phyloP scores from a whole-genome alignment of 1,140 invertebrate species.

The Mactra quadrangularis region DNA sequence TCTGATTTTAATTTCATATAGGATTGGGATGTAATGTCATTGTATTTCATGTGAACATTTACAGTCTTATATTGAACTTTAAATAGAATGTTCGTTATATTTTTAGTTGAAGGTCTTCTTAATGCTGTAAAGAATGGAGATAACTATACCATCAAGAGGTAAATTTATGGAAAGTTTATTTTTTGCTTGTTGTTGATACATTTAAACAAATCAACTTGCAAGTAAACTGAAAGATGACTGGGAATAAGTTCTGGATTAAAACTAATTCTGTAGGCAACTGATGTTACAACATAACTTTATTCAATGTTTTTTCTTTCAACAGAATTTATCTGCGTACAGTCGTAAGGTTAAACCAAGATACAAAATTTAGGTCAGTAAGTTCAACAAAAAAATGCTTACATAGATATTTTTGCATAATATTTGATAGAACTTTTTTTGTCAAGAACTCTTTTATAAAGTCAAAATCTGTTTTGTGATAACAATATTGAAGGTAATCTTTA shows the following conservation, averaged over 20 bases:
- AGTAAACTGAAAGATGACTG: too few relatives aligned
- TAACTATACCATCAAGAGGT: conserved; percentile 39
- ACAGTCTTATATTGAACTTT: background rate
- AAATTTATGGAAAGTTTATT: background rate
- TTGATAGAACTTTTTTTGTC: background rate
- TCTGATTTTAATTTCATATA: background rate
- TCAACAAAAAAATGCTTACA: background rate
- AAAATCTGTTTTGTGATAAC: background rate
- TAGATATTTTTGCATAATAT: background rate
- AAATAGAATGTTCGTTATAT: conserved; percentile 22
- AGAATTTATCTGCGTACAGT: background rate
- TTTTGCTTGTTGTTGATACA: too few relatives aligned
- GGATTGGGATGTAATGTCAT: background rate
- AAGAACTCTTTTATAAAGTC: background rate
- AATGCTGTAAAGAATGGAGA: conserved; percentile 63
- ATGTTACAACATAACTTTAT: background rate
- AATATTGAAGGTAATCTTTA: conserved; percentile 11
- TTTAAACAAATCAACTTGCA: too few relatives aligned
- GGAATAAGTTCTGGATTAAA: background rate
- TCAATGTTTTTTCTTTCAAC: background rate
- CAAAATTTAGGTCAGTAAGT: background rate
- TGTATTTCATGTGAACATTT: background rate
- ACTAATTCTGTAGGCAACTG: background rate
- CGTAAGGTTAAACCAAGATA: background rate
- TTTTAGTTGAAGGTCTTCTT: conserved; percentile 65